These are phyloP conservation scores for Uloborus plumipes DNA, from an alignment of 2,888 invertebrate genomes.

Conservation along the genomic window DNA sequence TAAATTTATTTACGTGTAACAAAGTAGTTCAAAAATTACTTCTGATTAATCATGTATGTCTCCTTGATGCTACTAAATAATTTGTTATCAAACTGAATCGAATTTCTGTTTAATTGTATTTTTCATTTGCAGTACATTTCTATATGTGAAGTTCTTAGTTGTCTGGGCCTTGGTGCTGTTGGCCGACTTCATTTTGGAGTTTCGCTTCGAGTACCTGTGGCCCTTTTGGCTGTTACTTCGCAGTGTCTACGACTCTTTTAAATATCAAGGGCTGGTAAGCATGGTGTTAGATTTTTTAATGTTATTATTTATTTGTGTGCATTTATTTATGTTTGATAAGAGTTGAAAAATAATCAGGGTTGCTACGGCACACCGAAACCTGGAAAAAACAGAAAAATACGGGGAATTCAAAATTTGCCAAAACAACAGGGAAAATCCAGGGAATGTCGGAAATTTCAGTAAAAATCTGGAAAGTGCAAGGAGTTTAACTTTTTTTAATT, in stretches of 20 bases:
- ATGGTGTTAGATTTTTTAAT: slow-evolving; percentile 1
- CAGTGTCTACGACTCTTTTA: slow-evolving; percentile 96
- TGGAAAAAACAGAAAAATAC: too few relatives aligned
- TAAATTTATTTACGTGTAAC: too few relatives aligned
- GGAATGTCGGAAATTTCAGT: too few relatives aligned
- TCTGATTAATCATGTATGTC: too few relatives aligned
- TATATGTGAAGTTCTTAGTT: slow-evolving; percentile 94
- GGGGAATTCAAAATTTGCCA: too few relatives aligned
- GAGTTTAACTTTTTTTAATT: too few relatives aligned
- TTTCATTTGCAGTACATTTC: slow-evolving; percentile 83
- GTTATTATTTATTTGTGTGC: slow-evolving; percentile 2
- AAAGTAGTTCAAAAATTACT: too few relatives aligned
- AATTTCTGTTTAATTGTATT: neutral
- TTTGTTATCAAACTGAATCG: neutral
- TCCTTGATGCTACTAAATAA: too few relatives aligned
- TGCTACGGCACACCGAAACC: too few relatives aligned
- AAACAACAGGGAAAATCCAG: too few relatives aligned
- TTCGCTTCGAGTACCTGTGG: slow-evolving; percentile 99
- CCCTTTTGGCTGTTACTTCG: slow-evolving; percentile 96
- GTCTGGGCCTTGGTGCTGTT: slow-evolving; percentile 94
- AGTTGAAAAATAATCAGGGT: too few relatives aligned
- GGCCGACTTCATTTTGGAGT: slow-evolving; percentile 96
- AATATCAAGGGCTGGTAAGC: slow-evolving; percentile 96
- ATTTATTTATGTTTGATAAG: neutral
- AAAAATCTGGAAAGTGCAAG: too few relatives aligned